Evolutionary conservation across 1,140 invertebrate species (phyloP).

Genomic region (Forficula auricularia): DNA sequence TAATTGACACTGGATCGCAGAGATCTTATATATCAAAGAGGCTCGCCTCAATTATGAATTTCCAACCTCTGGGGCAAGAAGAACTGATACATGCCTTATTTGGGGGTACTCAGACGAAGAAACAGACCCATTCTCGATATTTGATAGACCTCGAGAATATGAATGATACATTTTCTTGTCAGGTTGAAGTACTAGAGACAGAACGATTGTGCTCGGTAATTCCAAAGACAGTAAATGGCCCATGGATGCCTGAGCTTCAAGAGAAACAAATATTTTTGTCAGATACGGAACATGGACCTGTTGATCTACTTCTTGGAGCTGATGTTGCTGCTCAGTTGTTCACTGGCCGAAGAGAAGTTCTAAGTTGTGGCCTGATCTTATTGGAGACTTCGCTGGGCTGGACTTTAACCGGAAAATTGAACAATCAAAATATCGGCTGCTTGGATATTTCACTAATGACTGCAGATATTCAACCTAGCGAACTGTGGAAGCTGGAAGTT

Average conservation of each 20-base stretch:
- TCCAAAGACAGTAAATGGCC: not conserved
- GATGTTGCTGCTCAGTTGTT: conserved; percentile 19
- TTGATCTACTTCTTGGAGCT: conserved; percentile 17
- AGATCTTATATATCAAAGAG: not conserved
- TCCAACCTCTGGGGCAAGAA: not conserved
- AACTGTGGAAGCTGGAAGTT: conserved; percentile 24
- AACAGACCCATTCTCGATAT: conserved; percentile 6
- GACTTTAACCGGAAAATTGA: conserved; percentile 19
- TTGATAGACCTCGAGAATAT: not conserved
- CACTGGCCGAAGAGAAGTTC: conserved; percentile 15
- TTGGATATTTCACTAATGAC: conserved; percentile 13
- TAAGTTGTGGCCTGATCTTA: conserved; percentile 19
- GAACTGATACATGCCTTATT: not conserved
- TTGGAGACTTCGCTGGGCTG: conserved; percentile 21
- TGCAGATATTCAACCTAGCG: conserved; percentile 10
- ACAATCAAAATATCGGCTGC: conserved; percentile 13
- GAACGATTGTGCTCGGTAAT: conserved; percentile 3
- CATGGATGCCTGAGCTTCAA: conserved; percentile 6
- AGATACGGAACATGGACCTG: conserved; percentile 8
- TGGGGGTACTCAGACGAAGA: not conserved
- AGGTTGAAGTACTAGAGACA: conserved; percentile 6
- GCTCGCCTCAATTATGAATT: not conserved
- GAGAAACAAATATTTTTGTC: conserved; percentile 10
- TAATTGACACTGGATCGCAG: conserved; percentile 13
- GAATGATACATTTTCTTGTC: not conserved